Evolutionary conservation across 1,140 invertebrate species (phyloP).

Genomic region (Scaptomyza graminum): DNA sequence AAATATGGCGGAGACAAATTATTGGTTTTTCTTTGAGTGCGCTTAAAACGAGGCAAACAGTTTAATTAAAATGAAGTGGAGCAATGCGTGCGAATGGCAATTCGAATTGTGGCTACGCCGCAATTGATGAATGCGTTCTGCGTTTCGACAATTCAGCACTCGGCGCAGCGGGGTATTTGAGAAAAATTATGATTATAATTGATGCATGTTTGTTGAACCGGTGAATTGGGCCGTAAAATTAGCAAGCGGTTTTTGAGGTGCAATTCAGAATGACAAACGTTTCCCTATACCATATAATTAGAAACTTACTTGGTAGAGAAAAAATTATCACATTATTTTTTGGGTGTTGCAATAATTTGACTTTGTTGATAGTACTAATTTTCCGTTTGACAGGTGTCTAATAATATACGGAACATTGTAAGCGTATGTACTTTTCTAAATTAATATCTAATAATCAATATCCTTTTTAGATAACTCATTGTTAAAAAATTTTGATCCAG

Average conservation of each 20-base stretch:
- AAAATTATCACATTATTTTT: no score
- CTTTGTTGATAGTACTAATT: no score
- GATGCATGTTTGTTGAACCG: background rate
- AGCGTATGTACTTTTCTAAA: no score
- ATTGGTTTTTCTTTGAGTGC: slow-evolving; percentile 74
- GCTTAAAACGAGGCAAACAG: slow-evolving; percentile 64
- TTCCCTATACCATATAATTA: no score
- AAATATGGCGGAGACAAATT: slow-evolving; percentile 79
- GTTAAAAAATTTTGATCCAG: no score
- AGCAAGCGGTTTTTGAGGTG: background rate
- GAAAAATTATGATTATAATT: slow-evolving; percentile 2
- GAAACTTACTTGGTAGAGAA: no score
- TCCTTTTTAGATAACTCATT: no score
- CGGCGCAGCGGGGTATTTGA: background rate
- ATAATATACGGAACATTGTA: no score
- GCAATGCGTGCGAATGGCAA: slow-evolving; percentile 51
- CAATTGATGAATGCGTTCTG: slow-evolving; percentile 36
- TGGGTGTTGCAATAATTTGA: no score
- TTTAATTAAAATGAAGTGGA: slow-evolving; percentile 77
- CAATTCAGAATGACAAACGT: slow-evolving; percentile 17
- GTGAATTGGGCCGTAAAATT: slow-evolving; percentile 25
- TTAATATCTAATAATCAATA: no score
- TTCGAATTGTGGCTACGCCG: slow-evolving; percentile 37
- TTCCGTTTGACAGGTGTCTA: no score
- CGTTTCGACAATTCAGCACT: background rate